Conservation (phyloP, 2,888 invertebrate species). For the Melinopterus prodromus region DNA sequence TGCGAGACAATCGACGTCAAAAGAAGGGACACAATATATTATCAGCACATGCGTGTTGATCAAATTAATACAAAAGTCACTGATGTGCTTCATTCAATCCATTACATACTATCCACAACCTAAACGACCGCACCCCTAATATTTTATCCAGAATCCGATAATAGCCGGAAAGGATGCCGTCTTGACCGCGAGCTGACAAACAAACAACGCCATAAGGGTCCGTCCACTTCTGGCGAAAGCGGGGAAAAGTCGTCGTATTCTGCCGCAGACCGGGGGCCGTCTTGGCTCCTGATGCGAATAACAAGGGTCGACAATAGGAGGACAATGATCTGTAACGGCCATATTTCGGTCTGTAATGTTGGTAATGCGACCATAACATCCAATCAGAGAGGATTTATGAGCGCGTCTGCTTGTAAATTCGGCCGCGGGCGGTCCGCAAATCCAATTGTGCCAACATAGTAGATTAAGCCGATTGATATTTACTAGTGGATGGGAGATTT, state of each 20-base stretch:
- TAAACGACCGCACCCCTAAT: too few species aligned
- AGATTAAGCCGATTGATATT: slow-evolving; percentile 60
- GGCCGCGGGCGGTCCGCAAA: slow-evolving; percentile 60
- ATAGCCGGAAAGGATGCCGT: background rate
- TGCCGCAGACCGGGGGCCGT: background rate
- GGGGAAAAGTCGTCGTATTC: too few species aligned
- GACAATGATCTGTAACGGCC: slow-evolving; percentile 47
- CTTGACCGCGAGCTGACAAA: background rate
- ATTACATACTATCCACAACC: too few species aligned
- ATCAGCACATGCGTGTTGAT: too few species aligned
- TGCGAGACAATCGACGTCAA: too few species aligned
- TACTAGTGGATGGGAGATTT: slow-evolving; percentile 33
- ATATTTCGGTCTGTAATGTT: slow-evolving; percentile 58
- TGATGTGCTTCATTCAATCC: too few species aligned
- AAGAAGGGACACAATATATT: too few species aligned
- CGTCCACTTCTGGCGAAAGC: background rate
- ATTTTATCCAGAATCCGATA: background rate
- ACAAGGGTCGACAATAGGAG: slow-evolving; percentile 31
- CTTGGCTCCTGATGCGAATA: background rate
- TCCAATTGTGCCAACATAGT: slow-evolving; percentile 60
- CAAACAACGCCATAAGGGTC: slow-evolving; percentile 6
- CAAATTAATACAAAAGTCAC: too few species aligned
- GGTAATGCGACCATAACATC: slow-evolving; percentile 63
- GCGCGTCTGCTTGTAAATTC: slow-evolving; percentile 59
- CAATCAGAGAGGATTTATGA: slow-evolving; percentile 62